Evolutionary conservation across 2,888 invertebrate species (phyloP).

Genomic region (Pollenia angustigena): DNA sequence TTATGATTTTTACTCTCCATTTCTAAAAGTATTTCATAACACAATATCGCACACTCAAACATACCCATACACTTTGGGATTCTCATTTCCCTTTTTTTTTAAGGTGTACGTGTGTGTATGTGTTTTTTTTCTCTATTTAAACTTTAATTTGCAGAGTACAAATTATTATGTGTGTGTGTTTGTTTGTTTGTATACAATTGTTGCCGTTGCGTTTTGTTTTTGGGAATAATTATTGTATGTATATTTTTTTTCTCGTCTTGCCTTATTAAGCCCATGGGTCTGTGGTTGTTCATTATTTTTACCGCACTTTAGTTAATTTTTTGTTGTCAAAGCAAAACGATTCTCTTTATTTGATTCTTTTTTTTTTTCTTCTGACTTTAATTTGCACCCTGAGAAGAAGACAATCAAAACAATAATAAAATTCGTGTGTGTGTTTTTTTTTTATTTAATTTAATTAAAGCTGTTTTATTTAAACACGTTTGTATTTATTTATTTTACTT

Average conservation of each 20-base stretch:
- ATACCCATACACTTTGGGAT: not conserved
- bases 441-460: constrained; percentile 27
- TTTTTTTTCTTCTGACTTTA: constrained; percentile 27
- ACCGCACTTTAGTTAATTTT: constrained; percentile 70
- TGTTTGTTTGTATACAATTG: constrained; percentile 23
- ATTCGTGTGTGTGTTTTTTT: constrained; percentile 31
- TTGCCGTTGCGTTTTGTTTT: constrained; percentile 31
- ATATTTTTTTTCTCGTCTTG: constrained; percentile 54
- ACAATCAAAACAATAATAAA: constrained; percentile 26
- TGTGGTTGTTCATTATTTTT: constrained; percentile 66
- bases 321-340: constrained; percentile 72
- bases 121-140: constrained; percentile 55
- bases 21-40: constrained; percentile 25
- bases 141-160: constrained; percentile 55
- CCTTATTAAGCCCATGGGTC: constrained; percentile 51
- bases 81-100: constrained; percentile 10
- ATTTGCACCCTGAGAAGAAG: constrained; percentile 36
- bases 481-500: constrained; percentile 29
- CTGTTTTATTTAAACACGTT: constrained; percentile 24
- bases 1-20: constrained; percentile 51
- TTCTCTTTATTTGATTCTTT: constrained; percentile 62
- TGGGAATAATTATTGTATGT: constrained; percentile 36
- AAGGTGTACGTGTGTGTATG: not conserved
- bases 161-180: constrained; percentile 33
- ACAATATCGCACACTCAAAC: not conserved